Conservation (phyloP, 1,140 invertebrate species). For the Choristoneura fumiferana region DNA sequence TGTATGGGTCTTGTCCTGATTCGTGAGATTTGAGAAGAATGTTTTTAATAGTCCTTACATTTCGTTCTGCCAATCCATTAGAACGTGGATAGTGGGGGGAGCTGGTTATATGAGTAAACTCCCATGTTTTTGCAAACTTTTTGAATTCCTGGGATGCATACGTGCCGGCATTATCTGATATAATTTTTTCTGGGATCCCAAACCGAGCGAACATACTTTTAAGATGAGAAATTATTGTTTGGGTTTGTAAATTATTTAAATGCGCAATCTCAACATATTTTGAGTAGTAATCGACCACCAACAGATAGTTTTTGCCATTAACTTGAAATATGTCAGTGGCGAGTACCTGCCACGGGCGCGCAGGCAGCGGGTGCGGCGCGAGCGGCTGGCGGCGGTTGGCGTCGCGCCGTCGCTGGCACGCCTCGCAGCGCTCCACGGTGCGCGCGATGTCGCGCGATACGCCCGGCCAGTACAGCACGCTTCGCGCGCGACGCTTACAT, state of each 20-base stretch:
- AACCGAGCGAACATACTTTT: constrained; percentile 23
- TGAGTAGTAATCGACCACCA: constrained; percentile 33
- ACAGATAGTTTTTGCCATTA: constrained; percentile 24
- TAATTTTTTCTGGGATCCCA: constrained; percentile 47
- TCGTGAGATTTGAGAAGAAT: too few relatives aligned
- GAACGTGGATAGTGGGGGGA: too few relatives aligned
- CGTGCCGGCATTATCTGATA: constrained; percentile 50
- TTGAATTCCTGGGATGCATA: constrained; percentile 37
- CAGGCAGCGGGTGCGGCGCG: background rate
- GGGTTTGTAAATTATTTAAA: constrained; percentile 9
- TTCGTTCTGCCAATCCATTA: too few relatives aligned
- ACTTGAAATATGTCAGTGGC: constrained; percentile 23
- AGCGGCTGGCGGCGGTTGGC: constrained; percentile 12
- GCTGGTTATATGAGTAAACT: constrained; percentile 52
- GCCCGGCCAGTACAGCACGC: constrained; percentile 47
- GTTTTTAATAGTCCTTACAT: too few relatives aligned
- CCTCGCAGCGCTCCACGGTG: constrained; percentile 28
- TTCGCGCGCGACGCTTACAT: constrained; percentile 34
- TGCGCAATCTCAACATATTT: constrained; percentile 24
- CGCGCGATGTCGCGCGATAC: constrained; percentile 41
- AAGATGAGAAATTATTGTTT: background rate
- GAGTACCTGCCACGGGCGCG: background rate
- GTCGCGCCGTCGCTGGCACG: constrained; percentile 29
- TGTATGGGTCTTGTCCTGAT: too few relatives aligned
- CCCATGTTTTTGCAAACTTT: constrained; percentile 53